These are phyloP conservation scores for Dolomedes plantarius DNA, from an alignment of 2,888 invertebrate species.

Conservation along the genomic window DNA sequence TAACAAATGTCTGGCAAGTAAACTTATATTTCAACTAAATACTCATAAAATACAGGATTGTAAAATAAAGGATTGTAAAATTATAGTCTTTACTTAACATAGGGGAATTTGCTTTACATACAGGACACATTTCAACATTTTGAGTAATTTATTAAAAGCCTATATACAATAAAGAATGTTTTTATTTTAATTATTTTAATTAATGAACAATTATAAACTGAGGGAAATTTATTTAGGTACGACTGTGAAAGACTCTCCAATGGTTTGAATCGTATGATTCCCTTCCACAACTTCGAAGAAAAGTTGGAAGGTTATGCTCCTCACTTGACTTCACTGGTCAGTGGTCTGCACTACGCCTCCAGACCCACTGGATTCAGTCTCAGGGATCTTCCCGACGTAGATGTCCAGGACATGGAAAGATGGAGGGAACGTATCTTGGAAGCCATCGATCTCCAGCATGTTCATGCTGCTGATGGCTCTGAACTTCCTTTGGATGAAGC, in stretches of 20 bases:
- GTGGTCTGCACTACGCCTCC: slow-evolving; percentile 63
- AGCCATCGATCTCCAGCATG: slow-evolving; percentile 83
- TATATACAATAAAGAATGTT: too few species aligned
- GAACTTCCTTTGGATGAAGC: slow-evolving; percentile 81
- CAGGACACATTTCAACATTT: too few species aligned
- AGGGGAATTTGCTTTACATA: too few species aligned
- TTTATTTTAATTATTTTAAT: too few species aligned
- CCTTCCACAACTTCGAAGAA: slow-evolving; percentile 78
- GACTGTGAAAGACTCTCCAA: slow-evolving; percentile 86
- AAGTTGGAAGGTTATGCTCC: slow-evolving; percentile 69
- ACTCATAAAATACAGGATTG: too few species aligned
- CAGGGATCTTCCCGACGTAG: slow-evolving; percentile 19
- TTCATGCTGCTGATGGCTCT: slow-evolving; percentile 79
- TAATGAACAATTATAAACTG: too few species aligned
- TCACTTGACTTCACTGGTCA: slow-evolving; percentile 62
- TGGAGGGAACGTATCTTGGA: slow-evolving; percentile 86
- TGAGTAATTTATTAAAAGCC: too few species aligned
- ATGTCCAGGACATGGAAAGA: slow-evolving; percentile 79
- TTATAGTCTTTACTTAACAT: too few species aligned
- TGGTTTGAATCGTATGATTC: slow-evolving; percentile 82
- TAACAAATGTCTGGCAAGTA: too few species aligned
- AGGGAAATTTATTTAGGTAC: slow-evolving; percentile 79
- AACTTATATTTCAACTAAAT: too few species aligned
- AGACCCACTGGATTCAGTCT: slow-evolving; percentile 49
- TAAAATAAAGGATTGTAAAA: too few species aligned